These are phyloP conservation scores for Meloidogyne floridensis DNA, from an alignment of 1,140 invertebrate species.

Conservation along the genomic window DNA sequence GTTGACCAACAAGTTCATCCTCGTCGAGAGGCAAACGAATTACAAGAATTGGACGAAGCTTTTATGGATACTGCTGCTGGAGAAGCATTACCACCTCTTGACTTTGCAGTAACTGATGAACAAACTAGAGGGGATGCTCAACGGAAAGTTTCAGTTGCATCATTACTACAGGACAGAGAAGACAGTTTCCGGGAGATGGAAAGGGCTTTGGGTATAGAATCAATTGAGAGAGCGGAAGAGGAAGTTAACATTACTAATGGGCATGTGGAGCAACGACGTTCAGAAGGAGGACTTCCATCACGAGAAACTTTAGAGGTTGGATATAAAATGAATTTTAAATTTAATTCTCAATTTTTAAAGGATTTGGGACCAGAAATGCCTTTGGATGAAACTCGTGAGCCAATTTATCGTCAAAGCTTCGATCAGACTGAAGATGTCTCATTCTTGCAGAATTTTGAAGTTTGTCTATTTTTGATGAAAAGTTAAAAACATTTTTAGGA, in stretches of 20 bases:
- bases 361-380: slow-evolving; percentile 16
- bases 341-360: not conserved
- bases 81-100: slow-evolving; percentile 12
- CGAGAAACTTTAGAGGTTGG: not conserved
- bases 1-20: slow-evolving; percentile 16
- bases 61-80: slow-evolving; percentile 14
- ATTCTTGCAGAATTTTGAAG: not conserved
- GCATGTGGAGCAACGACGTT: not conserved
- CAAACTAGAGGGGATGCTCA: not conserved
- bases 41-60: slow-evolving; percentile 18
- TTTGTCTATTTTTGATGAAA: not conserved
- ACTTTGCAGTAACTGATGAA: not conserved
- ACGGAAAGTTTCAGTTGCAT: not conserved
- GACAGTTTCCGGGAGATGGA: not conserved
- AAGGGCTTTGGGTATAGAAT: not conserved
- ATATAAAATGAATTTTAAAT: not conserved
- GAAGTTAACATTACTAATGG: not conserved
- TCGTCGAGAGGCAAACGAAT: not conserved
- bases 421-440: not conserved
- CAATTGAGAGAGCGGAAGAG: not conserved
- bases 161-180: not conserved
- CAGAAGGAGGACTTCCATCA: not conserved
- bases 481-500: not conserved
- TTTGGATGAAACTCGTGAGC: not conserved
- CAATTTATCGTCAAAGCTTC: slow-evolving; percentile 13